Evolutionary conservation across 1,140 invertebrate genomes (phyloP), one percentile per base, ranked within the genome.

Genomic region (Batillaria attramentaria): DNA sequence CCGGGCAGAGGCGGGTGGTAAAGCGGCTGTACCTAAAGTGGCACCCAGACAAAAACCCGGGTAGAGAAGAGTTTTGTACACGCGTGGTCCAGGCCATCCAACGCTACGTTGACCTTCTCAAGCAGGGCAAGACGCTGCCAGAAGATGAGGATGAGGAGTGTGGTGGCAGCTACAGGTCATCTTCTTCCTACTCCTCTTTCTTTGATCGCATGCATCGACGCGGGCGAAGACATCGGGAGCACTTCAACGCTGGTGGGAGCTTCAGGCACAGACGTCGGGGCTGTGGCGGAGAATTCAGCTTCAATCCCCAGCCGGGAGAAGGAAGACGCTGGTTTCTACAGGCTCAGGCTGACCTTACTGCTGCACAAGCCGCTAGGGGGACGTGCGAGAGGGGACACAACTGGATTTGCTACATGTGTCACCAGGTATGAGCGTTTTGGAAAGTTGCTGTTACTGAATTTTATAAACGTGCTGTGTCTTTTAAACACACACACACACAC

Each of bases 11-110:
- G 54, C 82, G 82, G 43, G 81, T 88, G 33, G 80, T 88, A 13
- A 88, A 88, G 77, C 76, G 88, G 41, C 41, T 90, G 2, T 72
- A 88, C 18, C 78, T 87, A 33, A 84, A 87, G 73, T 90, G 87
- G 87, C 88, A 90, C 82, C 89, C 89, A 72, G 89, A 90, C 73
- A 89, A 88, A 83, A 90, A 90, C 79, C 65, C 69, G 31, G 86
- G 80, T 1, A 79, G 85, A 65, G 81, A 87, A 83, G 65, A 83
- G 10, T 73, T 86, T 35, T 81, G 84, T 33, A 86, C 79, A 1
- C 77, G 84, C 57, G 79, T 89, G 10, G 87, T 84, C 35, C 82
- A 89, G 33, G 81, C 77, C 69, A 86, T 87, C 31, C 70, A 81
- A 37, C 65, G 37, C 37, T 50, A 80, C 6, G 62, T 86, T n/a